Percentiles rank a stretch among this genome's conserved stretches.
These are phyloP conservation scores for Pogonocherus hispidulus DNA, from an alignment of 2,888 invertebrate genomes.

Conservation along the genomic window DNA sequence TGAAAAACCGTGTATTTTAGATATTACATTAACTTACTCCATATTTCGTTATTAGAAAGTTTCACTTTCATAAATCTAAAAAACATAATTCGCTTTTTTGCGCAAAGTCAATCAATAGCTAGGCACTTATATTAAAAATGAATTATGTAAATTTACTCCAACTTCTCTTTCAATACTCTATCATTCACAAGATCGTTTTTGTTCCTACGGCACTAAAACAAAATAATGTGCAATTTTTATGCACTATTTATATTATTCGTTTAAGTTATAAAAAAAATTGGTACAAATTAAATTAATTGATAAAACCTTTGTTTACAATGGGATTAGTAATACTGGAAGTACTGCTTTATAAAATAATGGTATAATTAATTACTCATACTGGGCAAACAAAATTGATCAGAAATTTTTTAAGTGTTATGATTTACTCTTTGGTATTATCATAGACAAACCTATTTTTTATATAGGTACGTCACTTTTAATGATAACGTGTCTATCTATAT, in stretches of 20 bases:
- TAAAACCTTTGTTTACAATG: constrained; percentile 3
- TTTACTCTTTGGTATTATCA: no score
- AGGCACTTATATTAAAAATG: no score
- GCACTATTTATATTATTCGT: constrained; percentile 17
- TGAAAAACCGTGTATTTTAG: no score
- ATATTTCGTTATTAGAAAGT: not conserved
- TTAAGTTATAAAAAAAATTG: constrained; percentile 1
- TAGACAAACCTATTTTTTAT: no score
- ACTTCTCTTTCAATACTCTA: not conserved
- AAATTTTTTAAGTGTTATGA: no score
- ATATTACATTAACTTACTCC: no score
- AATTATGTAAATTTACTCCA: not conserved
- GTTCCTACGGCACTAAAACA: not conserved
- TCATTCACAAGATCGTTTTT: not conserved
- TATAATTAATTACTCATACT: no score
- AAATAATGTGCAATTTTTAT: constrained; percentile 1
- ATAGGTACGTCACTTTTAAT: no score
- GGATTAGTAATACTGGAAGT: not conserved
- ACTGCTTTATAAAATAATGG: not conserved
- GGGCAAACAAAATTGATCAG: no score
- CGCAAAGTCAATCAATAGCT: no score
- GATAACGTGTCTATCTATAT: no score
- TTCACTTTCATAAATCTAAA: not conserved
- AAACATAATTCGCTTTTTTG: no score
- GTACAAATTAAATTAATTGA: constrained; percentile 2